Conservation (phyloP, 2,888 invertebrate genomes). For the Strigamia transsilvanica region DNA sequence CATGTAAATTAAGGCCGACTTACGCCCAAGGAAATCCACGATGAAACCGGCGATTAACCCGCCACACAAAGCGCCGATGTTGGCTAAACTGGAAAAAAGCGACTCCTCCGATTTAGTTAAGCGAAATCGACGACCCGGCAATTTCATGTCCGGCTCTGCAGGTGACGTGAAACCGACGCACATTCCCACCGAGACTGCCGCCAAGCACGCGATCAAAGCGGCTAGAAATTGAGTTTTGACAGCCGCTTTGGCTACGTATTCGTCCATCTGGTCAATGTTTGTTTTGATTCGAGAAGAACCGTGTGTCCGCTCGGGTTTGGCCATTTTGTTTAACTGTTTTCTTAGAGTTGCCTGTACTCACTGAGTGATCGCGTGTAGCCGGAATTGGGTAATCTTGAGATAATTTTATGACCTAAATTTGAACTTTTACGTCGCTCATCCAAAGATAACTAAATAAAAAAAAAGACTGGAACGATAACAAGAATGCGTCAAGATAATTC, state of each 20-base stretch:
- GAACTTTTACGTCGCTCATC: constrained; percentile 22
- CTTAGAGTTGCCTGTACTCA: neutral
- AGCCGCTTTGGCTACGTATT: neutral
- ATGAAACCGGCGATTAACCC: constrained; percentile 84
- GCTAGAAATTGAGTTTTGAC: constrained; percentile 62
- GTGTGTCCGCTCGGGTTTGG: neutral
- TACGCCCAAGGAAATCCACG: constrained; percentile 82
- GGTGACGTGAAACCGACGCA: constrained; percentile 82
- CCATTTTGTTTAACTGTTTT: neutral
- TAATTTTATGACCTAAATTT: constrained; percentile 8
- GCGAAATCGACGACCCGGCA: constrained; percentile 62
- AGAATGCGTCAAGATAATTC: constrained; percentile 34
- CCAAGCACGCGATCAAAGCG: constrained; percentile 70
- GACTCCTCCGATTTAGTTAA: constrained; percentile 70
- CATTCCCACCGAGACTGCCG: constrained; percentile 71
- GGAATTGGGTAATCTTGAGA: neutral
- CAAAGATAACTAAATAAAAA: constrained; percentile 5
- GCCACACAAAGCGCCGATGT: constrained; percentile 82
- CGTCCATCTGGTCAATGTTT: neutral
- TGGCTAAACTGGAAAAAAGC: constrained; percentile 88
- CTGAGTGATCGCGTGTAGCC: neutral
- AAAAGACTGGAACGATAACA: constrained; percentile 32
- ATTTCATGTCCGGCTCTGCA: constrained; percentile 74
- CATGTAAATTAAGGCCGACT: constrained; percentile 65
- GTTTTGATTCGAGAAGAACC: neutral